These are phyloP conservation scores for Nyctereutes procyonoides DNA, from an alignment of 2,113 vertebrate genomes.

Conservation along the genomic window DNA sequence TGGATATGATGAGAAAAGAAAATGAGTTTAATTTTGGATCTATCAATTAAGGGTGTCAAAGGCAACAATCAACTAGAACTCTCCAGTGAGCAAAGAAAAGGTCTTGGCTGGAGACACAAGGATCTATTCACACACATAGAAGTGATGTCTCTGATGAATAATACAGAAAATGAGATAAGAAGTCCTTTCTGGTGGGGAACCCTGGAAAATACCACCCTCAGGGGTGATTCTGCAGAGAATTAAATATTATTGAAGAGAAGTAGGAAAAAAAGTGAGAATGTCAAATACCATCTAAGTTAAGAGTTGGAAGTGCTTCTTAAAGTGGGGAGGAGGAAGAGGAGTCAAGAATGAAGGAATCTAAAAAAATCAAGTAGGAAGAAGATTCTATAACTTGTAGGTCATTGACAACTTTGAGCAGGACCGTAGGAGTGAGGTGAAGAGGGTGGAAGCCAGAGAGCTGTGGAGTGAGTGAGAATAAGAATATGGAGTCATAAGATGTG, in stretches of 20 bases:
- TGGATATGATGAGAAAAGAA: not conserved
- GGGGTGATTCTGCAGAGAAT: not conserved
- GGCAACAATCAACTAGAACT: not conserved
- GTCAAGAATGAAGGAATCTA: not conserved
- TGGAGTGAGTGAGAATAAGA: not conserved
- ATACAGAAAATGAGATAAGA: too few relatives aligned
- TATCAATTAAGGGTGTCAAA: not conserved
- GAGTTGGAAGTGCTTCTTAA: not conserved
- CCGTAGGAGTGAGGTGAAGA: not conserved
- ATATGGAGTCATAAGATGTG: not conserved
- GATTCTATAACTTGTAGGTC: not conserved
- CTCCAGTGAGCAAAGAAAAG: not conserved
- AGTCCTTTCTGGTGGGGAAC: not conserved
- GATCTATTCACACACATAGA: not conserved
- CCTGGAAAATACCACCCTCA: not conserved
- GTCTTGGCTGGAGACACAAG: not conserved
- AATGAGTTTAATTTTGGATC: not conserved
- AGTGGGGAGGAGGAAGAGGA: not conserved
- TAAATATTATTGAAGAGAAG: not conserved
- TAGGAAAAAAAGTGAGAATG: not conserved
- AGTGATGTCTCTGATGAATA: not conserved
- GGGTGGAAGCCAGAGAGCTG: not conserved
- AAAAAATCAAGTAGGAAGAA: not conserved
- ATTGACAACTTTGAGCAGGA: too few relatives aligned
- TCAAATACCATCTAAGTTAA: not conserved